Evolutionary conservation across 2,888 invertebrate genomes (phyloP), one percentile per base, ranked within the genome.

Genomic region (Polyommatus icarus): DNA sequence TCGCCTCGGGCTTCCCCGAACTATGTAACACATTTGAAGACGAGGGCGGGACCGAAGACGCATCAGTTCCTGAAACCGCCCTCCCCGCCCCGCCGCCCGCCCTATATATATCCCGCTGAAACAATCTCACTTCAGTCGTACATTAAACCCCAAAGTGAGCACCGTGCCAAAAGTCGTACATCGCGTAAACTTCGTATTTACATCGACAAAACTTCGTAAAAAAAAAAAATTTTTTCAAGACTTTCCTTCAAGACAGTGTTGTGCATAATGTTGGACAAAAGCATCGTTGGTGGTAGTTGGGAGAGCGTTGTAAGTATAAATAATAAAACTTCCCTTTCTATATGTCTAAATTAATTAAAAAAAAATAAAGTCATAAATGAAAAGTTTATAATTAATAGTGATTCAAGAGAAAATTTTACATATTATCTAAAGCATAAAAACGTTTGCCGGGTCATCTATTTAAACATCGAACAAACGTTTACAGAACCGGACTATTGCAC

Each of bases 71-170:
- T 88, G 91, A 87, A 90, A 89, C 86, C 87, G 50, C 90, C 88
- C 89, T 88, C 90, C 87, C 90, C 87, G 87, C 84, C 46, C 85
- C 83, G 82, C 83, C 89, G 85, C 86, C 83, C 86, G 84, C 83
- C 83, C 91, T 93, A 93, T 93, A 94, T 91, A 94, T 93, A 92
- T 87, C 87, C 88, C 82, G 86, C 89, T 89, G 89, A 88, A 91
- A 86, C 89, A 82, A 82, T 83, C 83, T 83, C 86, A 82, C 88
- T 91, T 92, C 93, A 94, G 93, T 94, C 88, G 89, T 89, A 88
- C 90, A 90, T 90, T 90, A 89, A 86, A 90, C 87, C 89, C 86
- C 89, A 87, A 85, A 83, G 88, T 82, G 84, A 83, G 81, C 88
- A 87, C 87, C 84, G 91, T 91, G 92, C 91, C 90, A 92, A 91